Conservation (phyloP, 2,797 vertebrate genomes). For the Gallinago stenura region DNA sequence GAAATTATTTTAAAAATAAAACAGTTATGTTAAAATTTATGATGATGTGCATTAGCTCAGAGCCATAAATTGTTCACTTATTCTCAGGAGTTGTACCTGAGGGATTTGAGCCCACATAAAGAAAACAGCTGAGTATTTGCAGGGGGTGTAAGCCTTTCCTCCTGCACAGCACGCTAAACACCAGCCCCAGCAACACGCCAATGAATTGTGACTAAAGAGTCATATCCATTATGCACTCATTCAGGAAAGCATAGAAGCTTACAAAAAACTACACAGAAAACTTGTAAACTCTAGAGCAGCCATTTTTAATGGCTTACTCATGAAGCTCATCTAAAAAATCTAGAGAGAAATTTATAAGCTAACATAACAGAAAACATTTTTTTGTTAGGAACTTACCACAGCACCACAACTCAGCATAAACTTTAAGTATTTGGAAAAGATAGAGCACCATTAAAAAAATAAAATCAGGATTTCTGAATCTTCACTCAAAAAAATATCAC, state of each 20-base stretch:
- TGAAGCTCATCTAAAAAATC: background rate
- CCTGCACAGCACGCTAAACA: background rate
- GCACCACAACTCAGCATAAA: background rate
- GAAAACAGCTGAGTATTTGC: background rate
- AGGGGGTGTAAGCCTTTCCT: background rate
- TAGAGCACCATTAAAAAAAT: background rate
- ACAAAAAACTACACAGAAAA: background rate
- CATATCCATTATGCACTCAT: background rate
- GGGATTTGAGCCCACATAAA: background rate
- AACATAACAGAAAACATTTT: background rate
- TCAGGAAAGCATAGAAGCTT: background rate
- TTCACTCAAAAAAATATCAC: background rate
- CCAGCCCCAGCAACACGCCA: background rate
- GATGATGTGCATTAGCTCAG: background rate
- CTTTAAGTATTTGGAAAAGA: background rate
- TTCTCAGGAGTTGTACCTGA: background rate
- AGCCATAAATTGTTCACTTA: background rate
- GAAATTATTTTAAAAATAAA: background rate
- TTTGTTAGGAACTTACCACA: background rate
- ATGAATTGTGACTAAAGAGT: background rate
- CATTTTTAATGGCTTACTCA: background rate
- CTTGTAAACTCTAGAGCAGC: background rate
- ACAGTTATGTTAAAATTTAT: background rate
- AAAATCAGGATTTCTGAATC: background rate
- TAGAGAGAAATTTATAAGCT: background rate